Conservation (phyloP, 2,797 vertebrate genomes). For the Coregonus ussuriensis region DNA sequence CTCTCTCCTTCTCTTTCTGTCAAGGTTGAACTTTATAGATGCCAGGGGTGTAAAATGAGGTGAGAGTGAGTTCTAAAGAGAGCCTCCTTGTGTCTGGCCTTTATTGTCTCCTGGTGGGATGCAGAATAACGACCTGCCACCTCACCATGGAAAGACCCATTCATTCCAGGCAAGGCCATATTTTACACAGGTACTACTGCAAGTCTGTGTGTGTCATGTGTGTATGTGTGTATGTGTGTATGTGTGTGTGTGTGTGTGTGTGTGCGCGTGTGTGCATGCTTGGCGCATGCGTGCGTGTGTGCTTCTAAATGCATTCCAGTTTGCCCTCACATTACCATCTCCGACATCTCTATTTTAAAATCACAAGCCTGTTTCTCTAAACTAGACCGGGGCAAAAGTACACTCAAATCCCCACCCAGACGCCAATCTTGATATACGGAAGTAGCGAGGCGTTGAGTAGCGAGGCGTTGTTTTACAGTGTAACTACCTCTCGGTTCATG, state of each 20-base stretch:
- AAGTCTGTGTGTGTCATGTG: constrained; percentile 26
- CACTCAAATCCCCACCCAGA: constrained; percentile 39
- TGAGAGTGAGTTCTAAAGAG: constrained; percentile 68
- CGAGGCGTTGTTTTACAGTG: constrained; percentile 23
- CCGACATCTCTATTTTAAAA: constrained; percentile 37
- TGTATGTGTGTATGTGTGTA: constrained; percentile 13
- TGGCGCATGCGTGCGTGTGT: constrained; percentile 10
- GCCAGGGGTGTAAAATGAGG: constrained; percentile 67
- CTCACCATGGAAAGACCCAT: constrained; percentile 58
- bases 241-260: constrained; percentile 12
- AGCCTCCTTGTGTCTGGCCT: constrained; percentile 69
- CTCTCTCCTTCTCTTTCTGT: constrained; percentile 43
- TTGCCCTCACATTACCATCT: constrained; percentile 9
- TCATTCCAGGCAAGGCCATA: constrained; percentile 67
- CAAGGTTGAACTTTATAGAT: constrained; percentile 81
- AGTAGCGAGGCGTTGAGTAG: constrained; percentile 1
- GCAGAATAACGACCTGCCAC: constrained; percentile 75
- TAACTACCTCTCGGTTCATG: constrained; percentile 31
- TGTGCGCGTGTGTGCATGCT: neutral
- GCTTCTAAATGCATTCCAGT: neutral
- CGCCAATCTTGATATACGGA: constrained; percentile 19
- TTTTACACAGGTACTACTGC: constrained; percentile 55
- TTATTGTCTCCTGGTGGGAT: constrained; percentile 73
- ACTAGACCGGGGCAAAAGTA: constrained; percentile 46
- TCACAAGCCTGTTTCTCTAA: constrained; percentile 37